Evolutionary conservation across 2,113 vertebrate species (phyloP).

Genomic region (Varanus komodoensis): DNA sequence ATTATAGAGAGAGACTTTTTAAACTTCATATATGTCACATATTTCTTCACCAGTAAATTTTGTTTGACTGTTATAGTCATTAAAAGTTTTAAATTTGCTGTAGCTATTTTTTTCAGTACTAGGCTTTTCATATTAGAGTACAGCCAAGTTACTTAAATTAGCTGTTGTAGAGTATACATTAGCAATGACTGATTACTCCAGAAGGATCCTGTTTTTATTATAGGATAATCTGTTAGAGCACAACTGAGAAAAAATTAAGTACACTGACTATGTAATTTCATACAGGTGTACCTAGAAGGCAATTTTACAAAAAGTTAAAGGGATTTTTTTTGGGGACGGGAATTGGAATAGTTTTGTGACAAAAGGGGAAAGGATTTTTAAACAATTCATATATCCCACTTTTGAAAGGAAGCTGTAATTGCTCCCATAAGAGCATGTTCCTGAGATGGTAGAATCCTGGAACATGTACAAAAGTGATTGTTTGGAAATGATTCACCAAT

Average conservation of each 20-base stretch:
- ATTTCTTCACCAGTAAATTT: not conserved
- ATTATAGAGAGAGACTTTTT: not conserved
- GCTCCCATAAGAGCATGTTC: no score
- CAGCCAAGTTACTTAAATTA: not conserved
- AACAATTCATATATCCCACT: no score
- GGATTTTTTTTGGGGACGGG: no score
- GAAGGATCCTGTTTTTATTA: not conserved
- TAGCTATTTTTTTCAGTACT: not conserved
- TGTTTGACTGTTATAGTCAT: not conserved
- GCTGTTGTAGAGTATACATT: not conserved
- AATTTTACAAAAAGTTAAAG: no score
- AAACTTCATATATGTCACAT: no score
- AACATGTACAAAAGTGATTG: no score
- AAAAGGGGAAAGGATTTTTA: no score
- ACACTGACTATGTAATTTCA: not conserved
- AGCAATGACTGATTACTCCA: not conserved
- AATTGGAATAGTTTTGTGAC: no score
- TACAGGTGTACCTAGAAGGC: not conserved
- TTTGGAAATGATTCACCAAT: no score
- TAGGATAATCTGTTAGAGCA: not conserved
- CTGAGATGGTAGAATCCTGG: no score
- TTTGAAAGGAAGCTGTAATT: no score
- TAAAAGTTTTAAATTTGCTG: not conserved
- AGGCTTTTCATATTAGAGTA: not conserved
- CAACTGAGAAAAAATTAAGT: not conserved